phyloP scores from a whole-genome alignment of 1,140 invertebrate genomes.

The Parapsyche elsis region DNA sequence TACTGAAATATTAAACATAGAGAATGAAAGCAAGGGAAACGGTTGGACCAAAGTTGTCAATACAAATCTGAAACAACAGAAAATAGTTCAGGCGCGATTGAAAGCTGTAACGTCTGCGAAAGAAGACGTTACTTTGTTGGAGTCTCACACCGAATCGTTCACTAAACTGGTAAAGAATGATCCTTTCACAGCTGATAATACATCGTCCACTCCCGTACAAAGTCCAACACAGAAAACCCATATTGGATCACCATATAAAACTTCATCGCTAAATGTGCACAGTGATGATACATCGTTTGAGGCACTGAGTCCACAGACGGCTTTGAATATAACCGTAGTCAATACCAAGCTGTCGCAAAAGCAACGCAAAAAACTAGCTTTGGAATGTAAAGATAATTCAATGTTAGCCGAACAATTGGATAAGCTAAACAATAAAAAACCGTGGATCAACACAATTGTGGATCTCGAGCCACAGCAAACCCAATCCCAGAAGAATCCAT shows the following conservation, averaged over 20 bases:
- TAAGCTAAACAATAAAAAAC: constrained; percentile 59
- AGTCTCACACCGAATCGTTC: constrained; percentile 60
- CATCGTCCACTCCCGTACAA: constrained; percentile 56
- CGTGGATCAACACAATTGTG: constrained; percentile 54
- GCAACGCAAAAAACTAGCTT: constrained; percentile 69
- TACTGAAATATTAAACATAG: constrained; percentile 60
- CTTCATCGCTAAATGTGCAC: constrained; percentile 59
- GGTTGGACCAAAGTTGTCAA: constrained; percentile 65
- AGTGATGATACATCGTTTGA: constrained; percentile 43
- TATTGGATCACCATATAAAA: constrained; percentile 57
- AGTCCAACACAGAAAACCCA: constrained; percentile 54
- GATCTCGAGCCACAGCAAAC: constrained; percentile 58
- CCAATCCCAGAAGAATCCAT: constrained; percentile 59
- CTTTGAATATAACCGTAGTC: constrained; percentile 61
- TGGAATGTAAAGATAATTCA: constrained; percentile 58
- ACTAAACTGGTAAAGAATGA: constrained; percentile 62
- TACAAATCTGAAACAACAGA: constrained; percentile 63
- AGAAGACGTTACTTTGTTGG: constrained; percentile 61
- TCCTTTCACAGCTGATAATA: constrained; percentile 55
- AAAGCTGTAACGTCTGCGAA: constrained; percentile 65
- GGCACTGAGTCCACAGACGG: constrained; percentile 58
- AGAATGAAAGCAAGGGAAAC: constrained; percentile 58
- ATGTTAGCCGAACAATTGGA: constrained; percentile 57
- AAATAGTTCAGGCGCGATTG: constrained; percentile 65
- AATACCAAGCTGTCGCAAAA: constrained; percentile 73